Conservation (phyloP, 2,113 vertebrate species). For the Merops nubicus region DNA sequence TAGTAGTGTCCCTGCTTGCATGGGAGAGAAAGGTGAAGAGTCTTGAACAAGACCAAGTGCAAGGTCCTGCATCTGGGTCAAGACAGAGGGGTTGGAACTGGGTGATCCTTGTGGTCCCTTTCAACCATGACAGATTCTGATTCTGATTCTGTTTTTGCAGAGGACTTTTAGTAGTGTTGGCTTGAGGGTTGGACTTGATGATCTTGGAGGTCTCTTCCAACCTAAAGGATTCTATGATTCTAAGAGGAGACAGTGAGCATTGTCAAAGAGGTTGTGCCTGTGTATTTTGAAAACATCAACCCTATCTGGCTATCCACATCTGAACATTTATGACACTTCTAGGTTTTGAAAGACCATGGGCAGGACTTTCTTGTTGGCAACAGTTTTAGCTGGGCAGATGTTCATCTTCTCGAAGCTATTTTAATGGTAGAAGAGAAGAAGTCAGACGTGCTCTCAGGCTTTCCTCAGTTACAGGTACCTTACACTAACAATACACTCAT, state of each 20-base stretch:
- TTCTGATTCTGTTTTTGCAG: too few species aligned
- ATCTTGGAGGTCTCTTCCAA: too few species aligned
- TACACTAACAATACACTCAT: neutral
- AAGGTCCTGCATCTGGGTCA: too few species aligned
- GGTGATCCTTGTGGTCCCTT: too few species aligned
- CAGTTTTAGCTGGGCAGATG: constrained; percentile 83
- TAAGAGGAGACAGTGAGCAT: neutral
- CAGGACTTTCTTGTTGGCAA: constrained; percentile 83
- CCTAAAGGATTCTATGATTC: too few species aligned
- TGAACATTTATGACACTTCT: neutral
- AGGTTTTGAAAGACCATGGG: constrained; percentile 74
- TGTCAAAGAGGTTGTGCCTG: neutral
- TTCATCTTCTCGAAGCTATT: constrained; percentile 84
- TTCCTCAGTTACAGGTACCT: constrained; percentile 85
- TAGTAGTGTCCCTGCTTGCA: neutral
- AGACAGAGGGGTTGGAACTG: too few species aligned
- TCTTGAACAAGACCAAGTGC: too few species aligned
- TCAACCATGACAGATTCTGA: too few species aligned
- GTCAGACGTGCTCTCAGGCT: constrained; percentile 75
- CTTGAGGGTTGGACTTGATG: too few species aligned
- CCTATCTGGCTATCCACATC: neutral
- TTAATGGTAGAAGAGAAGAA: constrained; percentile 88
- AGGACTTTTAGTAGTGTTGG: too few species aligned
- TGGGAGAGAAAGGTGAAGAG: neutral
- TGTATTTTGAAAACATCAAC: neutral